Evolutionary conservation across 1,140 invertebrate species (phyloP), one percentile per base, ranked within the genome.

Genomic region (Calycopis cecrops): DNA sequence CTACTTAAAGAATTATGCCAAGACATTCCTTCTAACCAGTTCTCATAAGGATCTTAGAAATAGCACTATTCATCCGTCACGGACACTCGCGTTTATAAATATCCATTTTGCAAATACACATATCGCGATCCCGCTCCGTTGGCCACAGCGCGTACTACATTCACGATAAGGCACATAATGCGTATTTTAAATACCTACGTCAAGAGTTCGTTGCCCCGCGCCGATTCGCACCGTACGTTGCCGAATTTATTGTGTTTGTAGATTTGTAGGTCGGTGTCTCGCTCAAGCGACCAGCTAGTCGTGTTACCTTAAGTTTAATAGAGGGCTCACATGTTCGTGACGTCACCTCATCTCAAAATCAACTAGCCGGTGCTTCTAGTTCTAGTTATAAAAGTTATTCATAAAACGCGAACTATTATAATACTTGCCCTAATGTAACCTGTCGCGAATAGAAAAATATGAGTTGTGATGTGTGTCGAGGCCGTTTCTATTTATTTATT

Each of bases 231-330:
- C 68, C 76, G 79, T 75, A 80, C 76, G 75, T 76, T 79, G 76
- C 63, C 74, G 80, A 83, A 84, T 80, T 82, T 80, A 84, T 84
- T 86, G 83, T 86, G 79, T 84, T 79, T 83, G 80, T 86, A 86
- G 80, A 79, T 84, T 84, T 86, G 78, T 84, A 71, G 83, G 83
- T 86, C 83, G 79, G 65, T 76, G 69, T 60, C 68, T 67, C 64
- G 58, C 57, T 59, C 16, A 52, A 18, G 14, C 37, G 50, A 44
- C 17, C 52, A 53, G 54, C 57, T 74, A 67, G 33, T 48, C 57
- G 58, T 55, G 48, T 52, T 80, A 76, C 66, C 71, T 85, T 76
- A 85, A 76, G 73, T 80, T 66, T 71, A 76, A 80, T 69, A 69
- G 61, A 75, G 78, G 78, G 78, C 71, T 75, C 78, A 76, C 76